Base-by-base conservation (phyloP, 2,888 invertebrate species). In the Aphodius sticticus region DNA sequence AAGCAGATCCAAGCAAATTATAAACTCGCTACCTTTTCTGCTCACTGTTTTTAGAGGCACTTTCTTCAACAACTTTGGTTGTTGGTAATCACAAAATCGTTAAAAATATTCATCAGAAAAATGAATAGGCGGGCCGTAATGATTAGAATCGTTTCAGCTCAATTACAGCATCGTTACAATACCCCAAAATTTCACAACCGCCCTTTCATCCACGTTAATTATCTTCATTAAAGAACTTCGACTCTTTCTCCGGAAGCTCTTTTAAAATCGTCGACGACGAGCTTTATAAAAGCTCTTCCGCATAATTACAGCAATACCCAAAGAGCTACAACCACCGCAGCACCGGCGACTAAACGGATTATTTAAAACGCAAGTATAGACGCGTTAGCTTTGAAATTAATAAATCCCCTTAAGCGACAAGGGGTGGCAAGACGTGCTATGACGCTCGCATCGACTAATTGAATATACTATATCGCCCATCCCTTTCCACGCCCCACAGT, bases 161-260 rank as follows among this genome's bases (percentile, higher is more conserved):
- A 53, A 53, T 53, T 53, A 53, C 53, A 53, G 1, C 12, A 7
- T 53, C 53, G 12, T 53, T 53, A 53, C 53, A 5, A 53, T 53
- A 53, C 53, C 53, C 53, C 53, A 53, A 53, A 26, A 53, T 53
- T 53, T 53, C 53, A 12, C 53, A 53, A 53, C 53, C 53, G 53
- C 53, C 53, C 53, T 53, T 12, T 12, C 53, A 12, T 53, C 53
- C 53, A 53, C 53, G 53, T 53, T 53, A 53, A 53, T 53, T 53
- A 53, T 53, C 12, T 12, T 53, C 53, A 12, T 53, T 53, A 53
- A 53, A 53, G 53, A 53, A 53, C 53, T 3, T 12, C 7, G 53
- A 53, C 53, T 53, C 53, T 53, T 53, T 53, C 53, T 53, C 53
- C 53, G 53, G 53, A 53, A 53, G 53, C 53, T 53, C 53, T 53